A percentile compares a stretch with the other conserved stretches of the same genome.
Conservation (phyloP, 2,797 vertebrate genomes). For the Babyrousa celebensis region DNA sequence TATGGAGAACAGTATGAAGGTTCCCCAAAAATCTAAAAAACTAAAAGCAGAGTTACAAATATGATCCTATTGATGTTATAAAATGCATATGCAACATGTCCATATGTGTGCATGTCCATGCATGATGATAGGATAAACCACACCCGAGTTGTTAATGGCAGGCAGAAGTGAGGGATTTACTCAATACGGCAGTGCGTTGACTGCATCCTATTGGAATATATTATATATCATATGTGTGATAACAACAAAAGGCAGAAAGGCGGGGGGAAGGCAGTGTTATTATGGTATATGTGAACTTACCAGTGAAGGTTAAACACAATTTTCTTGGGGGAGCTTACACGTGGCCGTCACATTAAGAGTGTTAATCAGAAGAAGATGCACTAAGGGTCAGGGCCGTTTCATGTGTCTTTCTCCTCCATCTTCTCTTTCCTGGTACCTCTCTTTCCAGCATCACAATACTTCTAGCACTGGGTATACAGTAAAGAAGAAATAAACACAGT, state of each 20-base stretch:
- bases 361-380: not conserved
- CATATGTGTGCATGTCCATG: not conserved
- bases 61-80: not conserved
- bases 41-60: not conserved
- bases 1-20: no score
- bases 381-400: rapidly evolving
- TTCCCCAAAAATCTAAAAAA: no score
- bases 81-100: no score
- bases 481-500: rapidly evolving
- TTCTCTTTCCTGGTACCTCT: no score
- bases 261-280: not conserved
- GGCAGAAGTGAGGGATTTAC: not conserved
- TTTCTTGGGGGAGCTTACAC: rapidly evolving
- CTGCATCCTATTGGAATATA: rapidly evolving
- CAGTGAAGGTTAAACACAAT: no score
- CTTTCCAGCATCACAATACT: rapidly evolving
- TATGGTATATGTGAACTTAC: no score
- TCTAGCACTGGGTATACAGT: rapidly evolving
- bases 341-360: rapidly evolving
- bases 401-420: rapidly evolving
- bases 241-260: not conserved
- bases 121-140: not conserved
- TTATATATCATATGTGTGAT: no score
- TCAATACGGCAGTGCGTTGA: rapidly evolving
- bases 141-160: rapidly evolving